phyloP scores from a whole-genome alignment of 1,140 invertebrate genomes.

The Frieseomelitta varia region DNA sequence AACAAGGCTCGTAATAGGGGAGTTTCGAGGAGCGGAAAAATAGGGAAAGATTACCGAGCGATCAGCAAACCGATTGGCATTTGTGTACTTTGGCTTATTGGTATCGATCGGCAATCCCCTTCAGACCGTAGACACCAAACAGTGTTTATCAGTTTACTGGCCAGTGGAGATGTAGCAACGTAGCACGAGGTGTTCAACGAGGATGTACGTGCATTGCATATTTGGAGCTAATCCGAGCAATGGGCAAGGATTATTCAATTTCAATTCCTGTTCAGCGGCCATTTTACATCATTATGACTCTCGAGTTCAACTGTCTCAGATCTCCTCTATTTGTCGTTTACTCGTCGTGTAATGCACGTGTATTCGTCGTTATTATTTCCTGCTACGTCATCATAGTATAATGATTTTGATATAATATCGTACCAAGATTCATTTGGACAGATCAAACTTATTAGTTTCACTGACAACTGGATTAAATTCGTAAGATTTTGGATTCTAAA shows the following conservation, averaged over 20 bases:
- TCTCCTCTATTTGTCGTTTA: background rate
- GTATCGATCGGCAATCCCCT: constrained; percentile 26
- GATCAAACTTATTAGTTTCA: no score
- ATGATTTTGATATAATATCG: background rate
- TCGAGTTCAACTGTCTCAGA: background rate
- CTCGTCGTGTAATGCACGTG: background rate
- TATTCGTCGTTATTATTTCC: background rate
- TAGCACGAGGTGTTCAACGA: constrained; percentile 33
- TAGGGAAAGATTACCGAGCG: background rate
- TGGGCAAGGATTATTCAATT: constrained; percentile 61
- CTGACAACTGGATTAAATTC: no score
- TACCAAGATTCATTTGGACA: background rate
- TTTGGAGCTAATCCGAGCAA: constrained; percentile 59
- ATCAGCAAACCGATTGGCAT: background rate
- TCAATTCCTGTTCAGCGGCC: constrained; percentile 19
- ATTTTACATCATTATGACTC: background rate
- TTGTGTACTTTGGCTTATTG: constrained; percentile 39
- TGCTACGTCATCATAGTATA: background rate
- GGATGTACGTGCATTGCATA: constrained; percentile 41
- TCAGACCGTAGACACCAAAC: constrained; percentile 29
- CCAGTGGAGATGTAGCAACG: constrained; percentile 26
- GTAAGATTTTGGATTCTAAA: no score
- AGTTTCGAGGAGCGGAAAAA: background rate
- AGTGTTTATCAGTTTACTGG: constrained; percentile 50
- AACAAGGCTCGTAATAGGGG: background rate